Base-by-base conservation (phyloP, 2,888 invertebrate genomes). In the Anarsia innoxiella region DNA sequence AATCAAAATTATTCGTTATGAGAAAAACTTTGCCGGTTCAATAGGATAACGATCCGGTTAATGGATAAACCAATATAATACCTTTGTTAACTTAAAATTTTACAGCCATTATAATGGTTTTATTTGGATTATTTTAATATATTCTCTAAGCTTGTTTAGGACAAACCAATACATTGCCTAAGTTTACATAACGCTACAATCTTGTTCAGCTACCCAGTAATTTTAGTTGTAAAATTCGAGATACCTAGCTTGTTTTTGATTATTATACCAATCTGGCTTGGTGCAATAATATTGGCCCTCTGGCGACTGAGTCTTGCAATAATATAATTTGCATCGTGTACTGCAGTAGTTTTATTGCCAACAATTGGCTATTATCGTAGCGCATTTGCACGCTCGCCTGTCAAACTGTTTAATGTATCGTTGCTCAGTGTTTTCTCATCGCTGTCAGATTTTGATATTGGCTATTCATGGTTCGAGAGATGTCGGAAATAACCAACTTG, bases 251-350 rank as follows among this genome's bases (percentile, higher is more conserved):
- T 57, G 56, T 53, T 61, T 64, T 61, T 62, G 56, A 62, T 64
- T 62, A 69, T 64, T 63, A 57, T 39, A 39, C 52, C 59, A 62
- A 61, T 65, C 55, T 53, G 39, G 48, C 50, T 48, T 44, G 53
- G 55, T 46, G 50, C 44, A 49, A 59, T 56, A 47, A 46, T 53
- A 53, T 53, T 50, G 56, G 50, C 56, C 47, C 50, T 51, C 54
- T 56, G 51, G 62, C 57, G 49, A 54, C 51, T 46, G 14, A 33
- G 42, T 35, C 47, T 45, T 45, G 54, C 5, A n/a, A 27, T 73
- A 70, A 67, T 66, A 68, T 66, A 69, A 74, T 74, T 72, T 72
- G 64, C 70, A 67, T 69, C 63, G 66, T 63, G 62, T 59, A 66
- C 66, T 44, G 58, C 61, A 55, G 66, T 66, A 66, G 67, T 72